Evolutionary conservation across 1,140 invertebrate species (phyloP).

Genomic region (Hypothenemus hampei): DNA sequence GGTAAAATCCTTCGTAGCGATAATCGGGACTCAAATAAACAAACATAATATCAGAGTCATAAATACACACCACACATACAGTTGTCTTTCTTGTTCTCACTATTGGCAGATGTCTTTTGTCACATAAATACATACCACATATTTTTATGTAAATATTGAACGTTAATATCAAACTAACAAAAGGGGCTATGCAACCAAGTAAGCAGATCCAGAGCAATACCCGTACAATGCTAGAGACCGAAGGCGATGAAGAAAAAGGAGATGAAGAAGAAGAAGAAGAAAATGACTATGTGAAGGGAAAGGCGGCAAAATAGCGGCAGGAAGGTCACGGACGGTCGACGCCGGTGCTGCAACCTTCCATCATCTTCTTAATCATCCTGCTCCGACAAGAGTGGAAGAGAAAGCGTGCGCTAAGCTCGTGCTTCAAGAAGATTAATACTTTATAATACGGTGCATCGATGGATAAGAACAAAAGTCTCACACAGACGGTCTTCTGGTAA

Average conservation of each 20-base stretch:
- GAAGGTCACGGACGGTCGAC: conserved; percentile 34
- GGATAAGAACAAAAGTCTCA: too few species aligned
- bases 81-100: too few species aligned
- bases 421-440: conserved; percentile 20
- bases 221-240: not conserved
- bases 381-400: conserved; percentile 4
- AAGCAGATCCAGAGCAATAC: not conserved
- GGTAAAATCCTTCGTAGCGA: too few species aligned
- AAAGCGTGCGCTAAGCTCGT: conserved; percentile 21
- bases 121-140: too few species aligned
- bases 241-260: not conserved
- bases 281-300: not conserved
- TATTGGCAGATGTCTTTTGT: too few species aligned
- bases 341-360: conserved; percentile 18
- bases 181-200: conserved; percentile 7
- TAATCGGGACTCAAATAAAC: too few species aligned
- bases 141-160: too few species aligned
- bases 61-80: too few species aligned
- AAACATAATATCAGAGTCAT: too few species aligned
- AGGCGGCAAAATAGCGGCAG: conserved; percentile 17
- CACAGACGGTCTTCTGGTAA: too few species aligned
- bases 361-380: conserved; percentile 29
- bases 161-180: too few species aligned
- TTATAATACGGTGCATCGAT: conserved; percentile 12
- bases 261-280: not conserved